Evolutionary conservation across 1,140 invertebrate genomes (phyloP), one percentile per base, ranked within the genome.

Genomic region (Steinernema feltiae): DNA sequence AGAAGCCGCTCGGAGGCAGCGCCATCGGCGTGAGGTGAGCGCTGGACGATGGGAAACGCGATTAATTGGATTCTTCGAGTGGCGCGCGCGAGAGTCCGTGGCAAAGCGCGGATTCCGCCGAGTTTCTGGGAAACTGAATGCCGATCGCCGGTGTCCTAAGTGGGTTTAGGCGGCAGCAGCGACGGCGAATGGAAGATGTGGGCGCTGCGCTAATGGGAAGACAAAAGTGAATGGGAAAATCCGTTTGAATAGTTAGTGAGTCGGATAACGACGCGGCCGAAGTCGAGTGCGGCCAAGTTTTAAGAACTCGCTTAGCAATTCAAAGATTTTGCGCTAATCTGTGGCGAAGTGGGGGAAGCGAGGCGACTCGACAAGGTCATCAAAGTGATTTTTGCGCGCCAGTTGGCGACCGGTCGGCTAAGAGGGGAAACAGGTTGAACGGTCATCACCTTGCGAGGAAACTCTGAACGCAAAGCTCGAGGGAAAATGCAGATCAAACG

Each of bases 161-260:
- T 3, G 53, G 15, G 53, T 15, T 27, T 41, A 41, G 7, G 35
- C 35, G 35, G 35, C 7, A 41, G 35, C 7, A 41, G 35, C 18
- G 7, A 18, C 35, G 35, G 7, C 7, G 18, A 41, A 41, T 7
- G 18, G 35, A 41, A 41, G 35, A 63, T 63, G 53, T 63, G 53
- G 53, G 53, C 53, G 53, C 53, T 63, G 41, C 41, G 7, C n/a
- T 46, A n/a, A 27, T n/a, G 53, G 53, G 3, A 3, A 17, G n/a
- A n/a, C n/a, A n/a, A 63, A 63, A 63, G 53, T 27, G 24, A 27
- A 63, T 46, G 53, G 53, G 53, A 63, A 63, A 63, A 63, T 63
- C 53, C 15, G 53, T 63, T 63, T n/a, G 53, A 63, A 63, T 63
- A 63, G 53, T 3, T n/a, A 63, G 53, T 63, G 53, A 63, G 53